These are phyloP conservation scores for Dolichoris vasculosae DNA, from an alignment of 1,140 invertebrate genomes.

Conservation along the genomic window DNA sequence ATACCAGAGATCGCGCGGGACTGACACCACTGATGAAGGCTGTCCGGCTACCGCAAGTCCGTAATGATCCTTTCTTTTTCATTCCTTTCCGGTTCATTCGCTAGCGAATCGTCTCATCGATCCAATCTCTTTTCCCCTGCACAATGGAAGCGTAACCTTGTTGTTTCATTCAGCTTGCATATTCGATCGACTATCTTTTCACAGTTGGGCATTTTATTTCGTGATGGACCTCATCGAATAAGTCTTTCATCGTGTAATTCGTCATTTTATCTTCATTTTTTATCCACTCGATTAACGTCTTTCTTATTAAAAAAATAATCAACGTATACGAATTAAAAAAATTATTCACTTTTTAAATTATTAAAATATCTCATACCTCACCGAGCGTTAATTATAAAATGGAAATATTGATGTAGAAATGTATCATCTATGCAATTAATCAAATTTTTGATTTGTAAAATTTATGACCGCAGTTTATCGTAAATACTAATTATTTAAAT, in stretches of 20 bases:
- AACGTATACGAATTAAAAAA: no score
- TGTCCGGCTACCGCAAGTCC: slow-evolving; percentile 83
- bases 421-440: no score
- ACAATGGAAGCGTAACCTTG: not conserved
- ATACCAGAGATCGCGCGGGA: slow-evolving; percentile 88
- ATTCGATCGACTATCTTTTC: not conserved
- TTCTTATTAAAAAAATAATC: no score
- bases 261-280: not conserved
- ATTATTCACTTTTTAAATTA: no score
- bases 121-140: not conserved
- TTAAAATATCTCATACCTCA: no score
- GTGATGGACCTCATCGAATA: not conserved
- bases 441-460: no score
- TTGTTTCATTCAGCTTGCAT: not conserved
- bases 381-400: no score
- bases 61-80: not conserved
- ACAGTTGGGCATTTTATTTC: not conserved
- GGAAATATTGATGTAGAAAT: no score
- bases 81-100: not conserved
- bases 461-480: no score
- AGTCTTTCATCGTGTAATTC: not conserved
- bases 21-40: slow-evolving; percentile 92
- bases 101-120: not conserved
- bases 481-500: no score
- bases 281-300: no score